phyloP scores from a whole-genome alignment of 2,113 vertebrate species.

The Neolamprologus hecqui region DNA sequence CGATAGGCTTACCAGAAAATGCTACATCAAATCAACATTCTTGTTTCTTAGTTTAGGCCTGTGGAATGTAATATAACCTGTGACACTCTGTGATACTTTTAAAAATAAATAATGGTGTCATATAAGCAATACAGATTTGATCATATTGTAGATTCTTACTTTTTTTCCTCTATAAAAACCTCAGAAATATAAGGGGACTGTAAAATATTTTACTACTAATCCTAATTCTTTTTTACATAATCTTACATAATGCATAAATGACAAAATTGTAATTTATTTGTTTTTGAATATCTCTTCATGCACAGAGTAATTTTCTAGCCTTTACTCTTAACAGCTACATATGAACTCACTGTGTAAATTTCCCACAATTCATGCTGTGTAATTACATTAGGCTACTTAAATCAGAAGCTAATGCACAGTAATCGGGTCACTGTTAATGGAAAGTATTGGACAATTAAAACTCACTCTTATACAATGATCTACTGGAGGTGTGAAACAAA shows the following conservation, averaged over 20 bases:
- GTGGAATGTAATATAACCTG: neutral
- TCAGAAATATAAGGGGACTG: neutral
- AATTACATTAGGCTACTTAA: neutral
- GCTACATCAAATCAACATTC: neutral
- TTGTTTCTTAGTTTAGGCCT: neutral
- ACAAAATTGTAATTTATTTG: neutral
- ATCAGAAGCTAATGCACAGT: neutral
- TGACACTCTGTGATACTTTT: neutral
- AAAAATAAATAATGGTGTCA: neutral
- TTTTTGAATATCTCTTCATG: neutral
- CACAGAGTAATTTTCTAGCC: neutral
- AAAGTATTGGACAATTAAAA: neutral
- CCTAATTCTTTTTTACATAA: neutral
- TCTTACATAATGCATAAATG: neutral
- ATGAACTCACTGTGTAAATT: neutral
- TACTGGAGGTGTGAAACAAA: constrained; percentile 18
- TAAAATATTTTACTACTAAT: neutral
- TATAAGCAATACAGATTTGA: neutral
- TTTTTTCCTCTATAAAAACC: neutral
- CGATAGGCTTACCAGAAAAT: neutral
- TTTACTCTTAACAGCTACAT: neutral
- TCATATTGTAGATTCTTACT: neutral
- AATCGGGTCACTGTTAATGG: neutral
- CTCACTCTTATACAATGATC: constrained; percentile 13
- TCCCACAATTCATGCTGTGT: neutral